Evolutionary conservation across 2,797 vertebrate species (phyloP).

Genomic region (Caiman crocodilus): DNA sequence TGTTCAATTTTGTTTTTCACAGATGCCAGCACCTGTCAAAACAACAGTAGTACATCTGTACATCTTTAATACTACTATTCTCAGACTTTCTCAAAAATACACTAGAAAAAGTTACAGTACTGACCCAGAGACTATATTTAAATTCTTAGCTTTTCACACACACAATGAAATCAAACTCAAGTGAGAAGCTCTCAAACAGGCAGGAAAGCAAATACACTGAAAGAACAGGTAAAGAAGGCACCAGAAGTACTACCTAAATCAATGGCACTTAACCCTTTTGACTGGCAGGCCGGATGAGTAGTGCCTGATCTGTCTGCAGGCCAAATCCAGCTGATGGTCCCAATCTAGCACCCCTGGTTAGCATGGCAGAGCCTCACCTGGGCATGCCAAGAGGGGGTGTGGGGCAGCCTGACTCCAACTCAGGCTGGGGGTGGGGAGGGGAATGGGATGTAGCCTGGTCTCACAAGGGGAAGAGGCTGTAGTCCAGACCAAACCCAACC

Average conservation of each 20-base stretch:
- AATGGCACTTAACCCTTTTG: neutral
- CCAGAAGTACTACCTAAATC: neutral
- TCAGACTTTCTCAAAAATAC: neutral
- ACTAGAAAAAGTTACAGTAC: neutral
- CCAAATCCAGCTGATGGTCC: no score
- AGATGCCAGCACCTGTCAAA: constrained; percentile 92
- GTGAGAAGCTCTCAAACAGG: neutral
- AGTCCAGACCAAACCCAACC: no score
- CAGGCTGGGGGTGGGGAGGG: no score
- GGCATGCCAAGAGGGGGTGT: no score
- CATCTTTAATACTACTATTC: neutral
- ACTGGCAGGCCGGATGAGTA: no score
- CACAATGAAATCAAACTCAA: constrained; percentile 8
- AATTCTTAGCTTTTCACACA: constrained; percentile 21
- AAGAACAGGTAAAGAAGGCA: neutral
- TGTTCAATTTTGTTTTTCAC: constrained; percentile 97
- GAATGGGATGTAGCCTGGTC: no score
- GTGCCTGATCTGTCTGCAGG: no score
- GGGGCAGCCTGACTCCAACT: no score
- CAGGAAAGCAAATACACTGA: constrained; percentile 7
- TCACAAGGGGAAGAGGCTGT: no score
- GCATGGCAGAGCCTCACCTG: no score
- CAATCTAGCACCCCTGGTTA: no score
- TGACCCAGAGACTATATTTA: neutral
- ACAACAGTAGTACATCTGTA: constrained; percentile 25